A percentile compares a stretch with the other conserved stretches of the same genome.
Evolutionary conservation across 2,113 vertebrate genomes (phyloP).

Genomic region (Phyllostomus hastatus): DNA sequence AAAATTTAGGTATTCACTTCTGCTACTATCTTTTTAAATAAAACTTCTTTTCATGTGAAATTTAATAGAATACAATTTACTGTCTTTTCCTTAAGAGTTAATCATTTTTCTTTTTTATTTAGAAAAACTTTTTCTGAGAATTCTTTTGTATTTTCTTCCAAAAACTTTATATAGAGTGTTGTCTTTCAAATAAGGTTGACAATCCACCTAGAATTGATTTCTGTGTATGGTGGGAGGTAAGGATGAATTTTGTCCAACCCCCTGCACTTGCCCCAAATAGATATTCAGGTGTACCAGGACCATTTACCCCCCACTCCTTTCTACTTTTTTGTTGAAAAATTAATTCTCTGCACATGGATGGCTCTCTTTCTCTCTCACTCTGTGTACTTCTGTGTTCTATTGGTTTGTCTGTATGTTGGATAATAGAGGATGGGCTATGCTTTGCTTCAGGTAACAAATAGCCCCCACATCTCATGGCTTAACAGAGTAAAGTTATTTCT

Average conservation of each 20-base stretch:
- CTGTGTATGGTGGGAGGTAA: neutral
- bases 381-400: neutral
- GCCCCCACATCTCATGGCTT: neutral
- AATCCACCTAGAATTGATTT: neutral
- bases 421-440: neutral
- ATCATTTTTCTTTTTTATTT: neutral
- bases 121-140: neutral
- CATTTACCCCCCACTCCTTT: neutral
- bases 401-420: neutral
- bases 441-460: neutral
- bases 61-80: neutral
- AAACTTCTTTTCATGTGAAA: neutral
- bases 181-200: neutral
- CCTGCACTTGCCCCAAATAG: neutral
- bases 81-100: neutral
- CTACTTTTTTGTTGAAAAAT: neutral
- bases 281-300: neutral
- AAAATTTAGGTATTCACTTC: neutral
- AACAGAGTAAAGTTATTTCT: neutral
- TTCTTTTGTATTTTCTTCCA: neutral
- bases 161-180: neutral
- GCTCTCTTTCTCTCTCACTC: neutral
- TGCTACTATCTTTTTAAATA: neutral
- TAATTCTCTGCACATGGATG: fast-evolving
- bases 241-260: neutral